A percentile compares a stretch with the other conserved stretches of the same genome.
Conservation (phyloP, 37 sponge, comb jelly and placozoan species). For the Corticium candelabrum region DNA sequence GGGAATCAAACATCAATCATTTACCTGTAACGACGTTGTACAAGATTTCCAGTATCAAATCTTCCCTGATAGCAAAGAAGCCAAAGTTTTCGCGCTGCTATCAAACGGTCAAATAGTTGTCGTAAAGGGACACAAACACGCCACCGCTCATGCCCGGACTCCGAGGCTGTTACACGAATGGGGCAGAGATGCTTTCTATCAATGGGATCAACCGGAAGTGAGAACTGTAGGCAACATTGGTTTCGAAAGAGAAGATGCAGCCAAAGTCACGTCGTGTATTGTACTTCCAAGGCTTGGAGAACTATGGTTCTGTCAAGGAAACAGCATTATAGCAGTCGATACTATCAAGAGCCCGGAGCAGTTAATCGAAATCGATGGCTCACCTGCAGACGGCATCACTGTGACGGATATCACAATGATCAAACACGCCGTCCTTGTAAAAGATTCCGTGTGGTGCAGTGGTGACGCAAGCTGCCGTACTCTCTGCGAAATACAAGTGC, state of each 20-base stretch:
- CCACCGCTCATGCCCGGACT: background rate
- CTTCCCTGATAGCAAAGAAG: background rate
- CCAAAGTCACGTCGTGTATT: background rate
- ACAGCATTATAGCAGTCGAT: background rate
- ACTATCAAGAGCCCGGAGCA: background rate
- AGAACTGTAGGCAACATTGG: background rate
- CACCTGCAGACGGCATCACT: too few relatives aligned
- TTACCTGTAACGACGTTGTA: background rate
- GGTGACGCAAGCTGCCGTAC: background rate
- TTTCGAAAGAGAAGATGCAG: background rate
- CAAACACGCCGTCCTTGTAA: background rate
- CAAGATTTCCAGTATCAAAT: background rate
- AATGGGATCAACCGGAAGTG: background rate
- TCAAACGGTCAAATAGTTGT: background rate
- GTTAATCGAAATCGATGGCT: background rate
- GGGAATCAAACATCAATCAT: background rate
- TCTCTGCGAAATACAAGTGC: background rate
- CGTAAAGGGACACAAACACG: background rate
- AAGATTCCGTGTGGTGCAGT: background rate
- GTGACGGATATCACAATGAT: background rate
- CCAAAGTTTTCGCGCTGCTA: background rate
- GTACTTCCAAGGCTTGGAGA: background rate
- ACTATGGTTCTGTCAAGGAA: background rate
- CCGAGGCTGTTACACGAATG: too few relatives aligned
- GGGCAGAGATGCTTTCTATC: background rate